A percentile compares a stretch with the other conserved stretches of the same genome.
Conservation (phyloP, 2,888 invertebrate species). For the Lamellibrachia satsuma region DNA sequence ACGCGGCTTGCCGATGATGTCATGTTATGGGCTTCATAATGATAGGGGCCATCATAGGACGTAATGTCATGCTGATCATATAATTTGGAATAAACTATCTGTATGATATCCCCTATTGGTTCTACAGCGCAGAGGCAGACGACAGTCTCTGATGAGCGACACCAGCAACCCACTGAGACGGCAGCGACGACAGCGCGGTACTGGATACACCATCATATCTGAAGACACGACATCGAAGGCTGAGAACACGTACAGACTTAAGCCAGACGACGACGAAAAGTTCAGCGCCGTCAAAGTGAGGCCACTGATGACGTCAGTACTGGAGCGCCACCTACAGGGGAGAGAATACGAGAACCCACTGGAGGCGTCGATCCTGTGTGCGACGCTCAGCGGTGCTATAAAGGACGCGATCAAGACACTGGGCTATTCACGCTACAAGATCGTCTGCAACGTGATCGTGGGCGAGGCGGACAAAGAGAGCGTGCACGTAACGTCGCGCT, state of each 20-base stretch:
- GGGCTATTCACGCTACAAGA: slow-evolving; percentile 18
- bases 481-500: background rate
- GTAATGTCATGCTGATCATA: too few species aligned
- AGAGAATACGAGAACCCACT: background rate
- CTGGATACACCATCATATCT: background rate
- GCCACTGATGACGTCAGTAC: background rate
- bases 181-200: background rate
- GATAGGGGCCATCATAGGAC: too few species aligned
- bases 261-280: background rate
- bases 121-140: background rate
- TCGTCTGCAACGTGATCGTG: slow-evolving; percentile 23
- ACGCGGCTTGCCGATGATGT: too few species aligned
- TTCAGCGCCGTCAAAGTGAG: background rate
- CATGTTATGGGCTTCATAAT: too few species aligned
- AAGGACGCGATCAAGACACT: slow-evolving; percentile 13
- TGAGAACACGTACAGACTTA: background rate
- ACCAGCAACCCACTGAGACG: background rate
- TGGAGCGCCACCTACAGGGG: background rate
- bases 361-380: background rate
- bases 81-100: background rate
- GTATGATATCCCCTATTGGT: background rate
- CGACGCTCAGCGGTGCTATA: background rate
- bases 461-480: background rate
- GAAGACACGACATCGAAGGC: background rate
- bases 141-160: background rate